A percentile compares a stretch with the other conserved stretches of the same genome.
These are phyloP conservation scores for Yponomeuta plumbellus DNA, from an alignment of 2,888 invertebrate genomes.

Conservation along the genomic window DNA sequence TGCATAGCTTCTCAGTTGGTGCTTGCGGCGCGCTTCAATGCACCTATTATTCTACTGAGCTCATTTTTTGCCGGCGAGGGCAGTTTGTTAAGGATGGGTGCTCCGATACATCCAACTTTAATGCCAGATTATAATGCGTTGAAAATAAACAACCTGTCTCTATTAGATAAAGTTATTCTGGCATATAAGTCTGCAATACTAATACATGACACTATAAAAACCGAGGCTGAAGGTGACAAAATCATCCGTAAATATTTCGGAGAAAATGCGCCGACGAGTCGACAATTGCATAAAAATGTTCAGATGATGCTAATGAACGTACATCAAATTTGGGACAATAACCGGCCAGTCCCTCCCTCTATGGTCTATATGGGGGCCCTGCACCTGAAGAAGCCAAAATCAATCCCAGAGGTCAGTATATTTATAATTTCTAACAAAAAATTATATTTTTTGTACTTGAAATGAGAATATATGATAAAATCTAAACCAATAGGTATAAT, in stretches of 20 bases:
- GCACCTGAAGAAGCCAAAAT: slow-evolving; percentile 13
- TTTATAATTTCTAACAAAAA: neutral
- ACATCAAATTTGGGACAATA: slow-evolving; percentile 19
- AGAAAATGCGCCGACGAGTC: neutral
- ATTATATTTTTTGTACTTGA: no score
- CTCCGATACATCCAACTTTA: slow-evolving; percentile 9
- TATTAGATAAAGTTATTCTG: slow-evolving; percentile 6
- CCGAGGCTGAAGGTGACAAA: neutral
- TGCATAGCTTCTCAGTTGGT: neutral
- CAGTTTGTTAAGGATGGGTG: neutral
- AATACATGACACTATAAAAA: neutral
- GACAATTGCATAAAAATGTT: slow-evolving; percentile 2
- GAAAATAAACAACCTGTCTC: neutral
- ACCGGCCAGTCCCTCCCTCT: slow-evolving; percentile 15
- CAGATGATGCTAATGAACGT: slow-evolving; percentile 17
- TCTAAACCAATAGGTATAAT: no score
- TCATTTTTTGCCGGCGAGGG: slow-evolving; percentile 10
- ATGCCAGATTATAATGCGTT: slow-evolving; percentile 5
- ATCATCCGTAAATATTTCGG: slow-evolving; percentile 13
- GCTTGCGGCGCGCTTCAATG: slow-evolving; percentile 8
- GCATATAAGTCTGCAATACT: slow-evolving; percentile 1
- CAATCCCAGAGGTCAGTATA: slow-evolving; percentile 9
- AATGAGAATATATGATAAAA: no score
- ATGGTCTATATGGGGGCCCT: slow-evolving; percentile 16
- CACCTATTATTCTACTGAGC: slow-evolving; percentile 14